Evolutionary conservation across 2,888 invertebrate genomes (phyloP), one percentile per base, ranked within the genome.

Genomic region (Leistus spinibarbis): DNA sequence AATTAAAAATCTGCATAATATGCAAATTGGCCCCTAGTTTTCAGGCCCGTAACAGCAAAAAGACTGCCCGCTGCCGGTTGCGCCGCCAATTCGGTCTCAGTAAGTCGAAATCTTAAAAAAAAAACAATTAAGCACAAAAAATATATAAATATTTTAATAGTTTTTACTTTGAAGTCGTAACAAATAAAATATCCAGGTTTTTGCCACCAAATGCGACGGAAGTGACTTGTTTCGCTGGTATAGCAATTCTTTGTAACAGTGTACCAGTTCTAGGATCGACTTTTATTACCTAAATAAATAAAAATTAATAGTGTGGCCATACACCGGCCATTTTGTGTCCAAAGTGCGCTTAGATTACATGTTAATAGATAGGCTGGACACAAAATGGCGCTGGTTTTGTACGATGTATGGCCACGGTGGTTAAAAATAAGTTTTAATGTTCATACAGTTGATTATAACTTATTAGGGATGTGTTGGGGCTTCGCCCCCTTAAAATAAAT

Each of bases 151-250:
- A 20, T 4, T 60, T 57, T 60, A 0, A 19, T 0, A 20, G 3
- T 16, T 10, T 17, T 56, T 23, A 72, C 72, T 54, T 67, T 13
- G 88, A 88, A 0, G 89, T 88, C 0, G 92, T 92, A 0, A 91
- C 90, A 80, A 88, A 92, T 17, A 93, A 83, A 74, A 88, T 87
- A 77, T 91, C 89, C 20, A 89, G 83, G 77, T 89, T 82, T 0
- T 85, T 84, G 1, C 91, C 92, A 20, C 92, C 92, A 82, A 90
- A 92, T 76, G 88, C 86, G 9, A 88, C 89, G 7, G 91, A 91
- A 0, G 92, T 91, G 0, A 90, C 87, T 78, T 87, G 87, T 62
- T 86, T 84, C 0, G 87, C 88, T 0, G 91, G 91, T 22, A 92
- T 82, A 13, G 86, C 80, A 7, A 91, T 80, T 16, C 83, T 80